Percentiles rank a stretch among this genome's conserved stretches.
Conservation (phyloP, 2,888 invertebrate genomes). For the Platerodrilus igneus region DNA sequence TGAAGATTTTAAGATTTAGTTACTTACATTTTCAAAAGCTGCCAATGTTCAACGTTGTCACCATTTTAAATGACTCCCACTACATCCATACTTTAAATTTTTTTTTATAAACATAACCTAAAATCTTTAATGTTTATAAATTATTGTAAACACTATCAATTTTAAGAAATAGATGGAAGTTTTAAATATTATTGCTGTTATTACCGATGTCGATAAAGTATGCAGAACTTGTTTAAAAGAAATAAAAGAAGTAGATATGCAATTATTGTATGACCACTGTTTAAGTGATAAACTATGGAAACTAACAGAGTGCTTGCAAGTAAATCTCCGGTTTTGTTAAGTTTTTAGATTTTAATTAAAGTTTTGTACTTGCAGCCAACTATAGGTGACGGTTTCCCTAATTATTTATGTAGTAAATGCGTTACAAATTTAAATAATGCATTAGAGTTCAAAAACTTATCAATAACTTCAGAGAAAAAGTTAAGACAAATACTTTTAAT, state of each 20-base stretch:
- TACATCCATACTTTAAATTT: too few species aligned
- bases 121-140: conserved; percentile 5
- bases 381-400: conserved; percentile 39
- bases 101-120: conserved; percentile 11
- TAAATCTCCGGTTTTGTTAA: not conserved
- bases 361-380: conserved; percentile 31
- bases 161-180: conserved; percentile 14
- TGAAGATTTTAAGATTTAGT: too few species aligned
- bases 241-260: conserved; percentile 36
- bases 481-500: conserved; percentile 27
- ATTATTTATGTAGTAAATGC: conserved; percentile 39
- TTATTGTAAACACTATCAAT: not conserved
- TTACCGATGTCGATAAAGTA: conserved; percentile 35
- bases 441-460: conserved; percentile 39
- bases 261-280: conserved; percentile 34
- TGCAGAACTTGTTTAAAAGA: conserved; percentile 42
- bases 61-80: too few species aligned
- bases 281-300: conserved; percentile 25
- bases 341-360: not conserved
- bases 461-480: conserved; percentile 36
- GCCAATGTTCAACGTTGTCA: too few species aligned
- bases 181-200: conserved; percentile 10
- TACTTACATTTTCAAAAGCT: too few species aligned
- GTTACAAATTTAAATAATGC: conserved; percentile 35
- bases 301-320: conserved; percentile 7